phyloP scores from a whole-genome alignment of 2,888 invertebrate species.

The Meliscaeva auricollis region DNA sequence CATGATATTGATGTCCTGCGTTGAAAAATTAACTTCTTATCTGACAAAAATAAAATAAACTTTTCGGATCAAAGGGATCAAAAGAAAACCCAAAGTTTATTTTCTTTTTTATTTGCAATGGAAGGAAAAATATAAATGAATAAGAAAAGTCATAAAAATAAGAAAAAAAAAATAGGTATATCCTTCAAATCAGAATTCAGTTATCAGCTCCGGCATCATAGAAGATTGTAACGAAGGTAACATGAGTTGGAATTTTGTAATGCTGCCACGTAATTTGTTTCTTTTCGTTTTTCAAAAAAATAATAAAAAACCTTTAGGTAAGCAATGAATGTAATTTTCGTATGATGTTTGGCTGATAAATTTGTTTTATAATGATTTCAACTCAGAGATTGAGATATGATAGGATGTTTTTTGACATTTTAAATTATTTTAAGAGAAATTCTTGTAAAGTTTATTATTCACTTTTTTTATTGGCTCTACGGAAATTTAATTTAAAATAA shows the following conservation, averaged over 20 bases:
- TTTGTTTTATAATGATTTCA: too few relatives aligned
- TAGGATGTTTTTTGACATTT: too few relatives aligned
- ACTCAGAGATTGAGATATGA: too few relatives aligned
- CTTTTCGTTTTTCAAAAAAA: too few relatives aligned
- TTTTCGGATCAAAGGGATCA: slow-evolving; percentile 13
- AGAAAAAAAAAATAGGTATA: background rate
- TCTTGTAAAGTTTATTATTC: too few relatives aligned
- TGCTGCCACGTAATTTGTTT: background rate
- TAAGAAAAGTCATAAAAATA: background rate
- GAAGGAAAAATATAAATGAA: background rate
- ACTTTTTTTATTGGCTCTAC: too few relatives aligned
- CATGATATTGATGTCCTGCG: slow-evolving; percentile 8
- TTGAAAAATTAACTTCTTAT: background rate
- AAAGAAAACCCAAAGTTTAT: background rate
- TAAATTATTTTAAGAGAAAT: too few relatives aligned
- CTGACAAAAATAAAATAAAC: background rate
- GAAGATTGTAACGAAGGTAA: background rate
- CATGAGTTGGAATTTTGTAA: background rate
- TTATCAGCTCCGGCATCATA: too few relatives aligned
- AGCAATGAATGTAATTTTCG: background rate
- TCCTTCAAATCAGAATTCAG: background rate
- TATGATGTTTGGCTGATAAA: background rate
- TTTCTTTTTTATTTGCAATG: slow-evolving; percentile 10
- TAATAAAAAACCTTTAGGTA: background rate
- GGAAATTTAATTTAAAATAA: too few relatives aligned